Base-by-base conservation (phyloP, 2,888 invertebrate genomes). In the Agriopis leucophaearia region DNA sequence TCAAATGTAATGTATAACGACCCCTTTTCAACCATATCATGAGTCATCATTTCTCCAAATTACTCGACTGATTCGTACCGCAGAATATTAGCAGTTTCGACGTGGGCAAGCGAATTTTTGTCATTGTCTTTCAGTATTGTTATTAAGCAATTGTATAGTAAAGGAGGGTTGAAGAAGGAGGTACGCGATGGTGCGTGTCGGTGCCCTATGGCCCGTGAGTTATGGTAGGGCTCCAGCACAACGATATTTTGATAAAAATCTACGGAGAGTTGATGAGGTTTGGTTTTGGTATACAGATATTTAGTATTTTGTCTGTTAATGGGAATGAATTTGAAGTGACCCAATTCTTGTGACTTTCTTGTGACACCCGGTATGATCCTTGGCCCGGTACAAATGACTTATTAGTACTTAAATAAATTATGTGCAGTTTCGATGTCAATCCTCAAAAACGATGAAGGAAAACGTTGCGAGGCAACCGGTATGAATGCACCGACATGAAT, bases 241-340 rank as follows among this genome's bases (percentile, higher is more conserved):
- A 69, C 59, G 52, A 67, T 65, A 69, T 62, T 66, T 69, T 61
- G 57, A 58, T 68, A 69, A 66, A 67, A 59, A 67, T 67, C 57
- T 64, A 61, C 15, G 44, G 51, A 56, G 51, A 60, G 27, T 59
- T 47, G 62, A 61, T 64, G 62, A 64, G 62, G 59, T 72, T 58
- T 71, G 61, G 58, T 65, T 72, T 64, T 60, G 59, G 63, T 60
- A 59, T 67, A 47, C 48, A 8, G 50, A 54, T 48, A 13, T 27
- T 54, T 54, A 5, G 61, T 52, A 5, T 0, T 27, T 56, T 13
- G 38, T 54, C 27, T 42, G 42, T 8, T 44, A 16, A 38, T 58
- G 16, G 45, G 16, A n/a, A 9, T 56, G n/a, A 1, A 35, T 44
- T 51, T 50, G 35, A 15, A 35, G 51, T 61, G 35, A 51, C 52